Base-by-base conservation (phyloP, 2,113 vertebrate species). In the Dicentrarchus labrax region DNA sequence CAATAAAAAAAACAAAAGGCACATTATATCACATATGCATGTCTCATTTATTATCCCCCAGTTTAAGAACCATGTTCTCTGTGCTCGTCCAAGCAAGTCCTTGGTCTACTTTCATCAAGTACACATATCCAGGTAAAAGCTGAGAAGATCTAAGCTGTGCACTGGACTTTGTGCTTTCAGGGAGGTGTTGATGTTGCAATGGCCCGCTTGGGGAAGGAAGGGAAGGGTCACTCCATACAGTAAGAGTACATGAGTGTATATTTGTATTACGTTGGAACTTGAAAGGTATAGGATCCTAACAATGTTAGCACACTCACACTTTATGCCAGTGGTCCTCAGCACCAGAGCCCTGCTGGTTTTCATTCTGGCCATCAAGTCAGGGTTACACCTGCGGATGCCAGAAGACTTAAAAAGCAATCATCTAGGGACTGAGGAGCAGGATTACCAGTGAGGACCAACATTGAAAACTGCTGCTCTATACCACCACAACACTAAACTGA, bases 141-240 rank as follows among this genome's bases (percentile, higher is more conserved):
- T 54, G 21, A 83, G 72, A 86, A 72, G 67, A 82, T 81, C 66
- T 72, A 70, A 88, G 76, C 78, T 88, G 78, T 67, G 24, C 59
- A 82, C 88, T 88, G 45, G 82, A 91, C 82, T 88, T 89, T 89
- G 91, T 93, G 94, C 91, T 92, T 92, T 93, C 78, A 84, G 75
- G 86, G 79, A 90, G 83, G 72, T 80, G 65, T 77, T 65, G 62
- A 78, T 79, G 78, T 89, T 89, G 87, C 78, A 77, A 82, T 67
- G 56, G 62, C 78, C 82, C 54, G 77, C 61, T 71, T 5, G 8
- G 47, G 54, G 36, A 22, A 38, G 21, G 57, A 88, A 72, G 81
- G 38, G 54, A 86, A 82, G 66, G 21, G 64, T 76, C 75, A 78
- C 56, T 24, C 76, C 45, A 76, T 85, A 85, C 76, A 82, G 59